Conservation (phyloP, 2,113 vertebrate species). For the Polypterus bichir region DNA sequence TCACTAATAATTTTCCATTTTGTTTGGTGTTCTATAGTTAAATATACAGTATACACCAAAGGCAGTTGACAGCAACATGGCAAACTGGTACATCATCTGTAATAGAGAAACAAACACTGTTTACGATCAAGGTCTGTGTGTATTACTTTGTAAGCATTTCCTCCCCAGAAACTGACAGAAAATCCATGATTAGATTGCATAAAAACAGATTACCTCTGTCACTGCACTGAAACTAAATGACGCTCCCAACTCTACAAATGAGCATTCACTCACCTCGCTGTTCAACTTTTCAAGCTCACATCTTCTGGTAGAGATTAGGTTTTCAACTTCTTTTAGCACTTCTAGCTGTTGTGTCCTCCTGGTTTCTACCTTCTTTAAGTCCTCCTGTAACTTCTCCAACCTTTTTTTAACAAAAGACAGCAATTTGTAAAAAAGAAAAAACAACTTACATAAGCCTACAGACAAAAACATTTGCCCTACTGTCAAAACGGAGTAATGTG, state of each 20-base stretch:
- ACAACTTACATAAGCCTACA: neutral
- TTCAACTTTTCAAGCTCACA: constrained; percentile 46
- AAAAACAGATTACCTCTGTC: too few species aligned
- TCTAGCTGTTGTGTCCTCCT: constrained; percentile 45
- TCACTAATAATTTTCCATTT: too few species aligned
- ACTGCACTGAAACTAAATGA: neutral
- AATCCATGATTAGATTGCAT: too few species aligned
- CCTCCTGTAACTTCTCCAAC: constrained; percentile 56
- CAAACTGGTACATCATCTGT: too few species aligned
- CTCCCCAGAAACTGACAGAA: too few species aligned
- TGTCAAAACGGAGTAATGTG: neutral
- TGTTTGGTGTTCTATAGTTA: too few species aligned
- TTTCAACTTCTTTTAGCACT: constrained; percentile 49
- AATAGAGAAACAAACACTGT: too few species aligned
- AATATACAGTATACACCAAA: too few species aligned
- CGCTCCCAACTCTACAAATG: neutral
- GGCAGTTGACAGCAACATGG: too few species aligned
- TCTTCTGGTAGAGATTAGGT: constrained; percentile 43
- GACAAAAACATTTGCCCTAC: neutral
- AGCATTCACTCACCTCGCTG: constrained; percentile 36
- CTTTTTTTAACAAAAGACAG: constrained; percentile 21
- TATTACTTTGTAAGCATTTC: too few species aligned
- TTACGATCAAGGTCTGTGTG: too few species aligned
- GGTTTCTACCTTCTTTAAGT: constrained; percentile 38
- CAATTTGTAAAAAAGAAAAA: too few species aligned